These are phyloP conservation scores for Nothoprocta perdicaria DNA, from an alignment of 2,113 vertebrate species.

Conservation along the genomic window DNA sequence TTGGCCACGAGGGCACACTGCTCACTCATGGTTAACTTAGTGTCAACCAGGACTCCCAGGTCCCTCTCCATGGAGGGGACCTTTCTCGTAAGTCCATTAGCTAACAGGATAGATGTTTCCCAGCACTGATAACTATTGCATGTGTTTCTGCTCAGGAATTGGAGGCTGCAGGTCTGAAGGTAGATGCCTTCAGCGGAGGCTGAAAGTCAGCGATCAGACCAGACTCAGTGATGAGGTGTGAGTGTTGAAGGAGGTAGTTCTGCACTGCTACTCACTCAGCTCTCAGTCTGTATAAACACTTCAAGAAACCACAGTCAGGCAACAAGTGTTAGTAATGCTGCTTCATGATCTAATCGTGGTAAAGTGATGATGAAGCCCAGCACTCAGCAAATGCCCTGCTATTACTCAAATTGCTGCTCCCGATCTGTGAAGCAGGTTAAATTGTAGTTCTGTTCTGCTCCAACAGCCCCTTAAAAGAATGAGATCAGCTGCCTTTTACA, in stretches of 20 bases:
- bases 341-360: background rate
- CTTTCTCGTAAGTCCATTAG: background rate
- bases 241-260: background rate
- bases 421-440: background rate
- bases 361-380: background rate
- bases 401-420: background rate
- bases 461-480: background rate
- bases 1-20: too few relatives aligned
- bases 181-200: background rate
- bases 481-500: background rate
- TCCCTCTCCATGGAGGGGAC: too few relatives aligned
- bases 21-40: too few relatives aligned
- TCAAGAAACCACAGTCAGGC: background rate
- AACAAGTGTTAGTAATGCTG: rapidly evolving
- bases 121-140: background rate
- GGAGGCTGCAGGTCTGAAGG: background rate
- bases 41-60: too few relatives aligned
- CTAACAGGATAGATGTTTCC: background rate
- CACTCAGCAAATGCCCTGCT: background rate
- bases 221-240: rapidly evolving
- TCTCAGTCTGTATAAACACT: rapidly evolving
- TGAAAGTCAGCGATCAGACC: background rate
- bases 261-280: background rate
- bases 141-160: background rate
- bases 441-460: background rate